A percentile compares a stretch with the other conserved stretches of the same genome.
phyloP scores from a whole-genome alignment of 2,888 invertebrate species.

The Gonocerus acuteangulatus region DNA sequence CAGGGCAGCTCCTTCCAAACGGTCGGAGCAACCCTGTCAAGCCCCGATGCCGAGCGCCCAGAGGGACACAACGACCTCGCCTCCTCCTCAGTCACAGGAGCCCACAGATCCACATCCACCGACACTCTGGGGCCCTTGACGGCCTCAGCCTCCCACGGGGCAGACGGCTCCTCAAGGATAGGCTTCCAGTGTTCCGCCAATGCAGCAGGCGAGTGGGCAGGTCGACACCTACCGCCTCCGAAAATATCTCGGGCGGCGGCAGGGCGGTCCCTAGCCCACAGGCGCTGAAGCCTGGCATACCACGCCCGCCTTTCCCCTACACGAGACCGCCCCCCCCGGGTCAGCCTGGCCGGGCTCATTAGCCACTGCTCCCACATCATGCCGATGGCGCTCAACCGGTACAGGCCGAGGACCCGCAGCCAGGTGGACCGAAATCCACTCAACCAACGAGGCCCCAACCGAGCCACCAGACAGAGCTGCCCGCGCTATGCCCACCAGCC shows the following conservation, averaged over 20 bases:
- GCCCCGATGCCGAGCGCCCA: neutral
- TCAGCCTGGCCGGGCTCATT: no score
- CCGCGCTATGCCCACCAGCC: neutral
- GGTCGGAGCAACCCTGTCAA: neutral
- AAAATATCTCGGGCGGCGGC: constrained; percentile 15
- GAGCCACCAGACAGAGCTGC: no score
- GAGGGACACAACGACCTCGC: neutral
- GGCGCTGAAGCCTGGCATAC: neutral
- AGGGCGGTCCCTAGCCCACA: constrained; percentile 22
- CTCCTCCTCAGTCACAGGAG: neutral
- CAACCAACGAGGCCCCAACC: neutral
- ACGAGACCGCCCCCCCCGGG: neutral
- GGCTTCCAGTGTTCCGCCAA: neutral
- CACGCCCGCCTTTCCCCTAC: neutral
- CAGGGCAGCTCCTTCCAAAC: neutral
- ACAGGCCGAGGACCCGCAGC: neutral
- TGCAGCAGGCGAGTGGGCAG: neutral
- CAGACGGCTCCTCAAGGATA: neutral
- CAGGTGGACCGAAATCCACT: neutral
- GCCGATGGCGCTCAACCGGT: no score
- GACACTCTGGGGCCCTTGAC: neutral
- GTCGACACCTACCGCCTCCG: neutral
- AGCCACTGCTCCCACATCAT: no score
- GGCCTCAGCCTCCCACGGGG: neutral
- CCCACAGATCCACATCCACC: neutral